phyloP scores from a whole-genome alignment of 2,797 vertebrate species.

The Enteromius treurensis region DNA sequence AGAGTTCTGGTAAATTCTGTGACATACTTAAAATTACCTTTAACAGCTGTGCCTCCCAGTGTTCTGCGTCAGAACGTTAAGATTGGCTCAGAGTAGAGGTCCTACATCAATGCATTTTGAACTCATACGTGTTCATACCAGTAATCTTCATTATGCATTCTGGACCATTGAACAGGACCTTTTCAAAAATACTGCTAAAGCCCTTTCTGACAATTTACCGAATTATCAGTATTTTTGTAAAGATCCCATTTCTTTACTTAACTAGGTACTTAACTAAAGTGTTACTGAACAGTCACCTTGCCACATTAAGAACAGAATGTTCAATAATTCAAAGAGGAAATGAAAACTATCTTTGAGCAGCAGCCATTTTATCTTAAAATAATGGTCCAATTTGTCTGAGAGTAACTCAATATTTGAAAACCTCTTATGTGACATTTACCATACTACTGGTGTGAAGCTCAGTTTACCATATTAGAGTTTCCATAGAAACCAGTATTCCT shows the following conservation, averaged over 20 bases:
- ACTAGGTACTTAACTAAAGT: too few relatives aligned
- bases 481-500: conserved; percentile 17
- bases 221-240: background rate
- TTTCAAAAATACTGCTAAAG: too few relatives aligned
- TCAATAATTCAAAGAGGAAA: background rate
- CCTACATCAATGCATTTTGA: background rate
- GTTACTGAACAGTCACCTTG: background rate
- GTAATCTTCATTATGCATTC: background rate
- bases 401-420: background rate
- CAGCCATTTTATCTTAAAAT: background rate
- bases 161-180: background rate
- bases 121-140: background rate
- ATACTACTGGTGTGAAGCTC: background rate
- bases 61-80: background rate
- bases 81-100: background rate
- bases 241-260: background rate
- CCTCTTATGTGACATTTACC: background rate
- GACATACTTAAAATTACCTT: background rate
- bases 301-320: background rate
- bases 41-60: background rate
- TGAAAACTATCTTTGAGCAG: background rate
- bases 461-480: background rate
- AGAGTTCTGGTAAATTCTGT: too few relatives aligned
- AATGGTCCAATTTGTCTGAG: conserved; percentile 6
- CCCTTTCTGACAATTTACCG: too few relatives aligned